Conservation (phyloP, 2,888 invertebrate species). For the Thymelicus acteon region DNA sequence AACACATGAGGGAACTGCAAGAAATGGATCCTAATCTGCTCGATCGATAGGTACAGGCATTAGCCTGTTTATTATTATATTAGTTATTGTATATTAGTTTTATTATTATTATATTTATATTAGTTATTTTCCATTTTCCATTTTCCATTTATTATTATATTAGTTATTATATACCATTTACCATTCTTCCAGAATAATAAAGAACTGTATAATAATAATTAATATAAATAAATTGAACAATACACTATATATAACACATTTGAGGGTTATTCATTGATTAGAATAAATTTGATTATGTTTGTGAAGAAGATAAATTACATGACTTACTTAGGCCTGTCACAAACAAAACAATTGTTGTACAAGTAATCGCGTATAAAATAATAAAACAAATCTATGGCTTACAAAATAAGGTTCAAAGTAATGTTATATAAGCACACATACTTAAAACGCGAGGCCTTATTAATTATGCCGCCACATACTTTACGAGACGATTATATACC, state of each 20-base stretch:
- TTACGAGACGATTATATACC: conserved; percentile 37
- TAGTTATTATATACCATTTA: too few relatives aligned
- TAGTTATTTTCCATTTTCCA: too few relatives aligned
- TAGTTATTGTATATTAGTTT: too few relatives aligned
- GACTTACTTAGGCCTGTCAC: conserved; percentile 15
- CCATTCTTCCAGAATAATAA: too few relatives aligned
- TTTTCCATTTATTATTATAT: too few relatives aligned
- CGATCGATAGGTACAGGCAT: too few relatives aligned
- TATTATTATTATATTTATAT: too few relatives aligned
- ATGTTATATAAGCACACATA: background rate
- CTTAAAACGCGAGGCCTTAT: conserved; percentile 25
- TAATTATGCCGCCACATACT: conserved; percentile 37
- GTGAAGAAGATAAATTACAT: conserved; percentile 31
- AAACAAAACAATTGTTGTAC: conserved; percentile 17
- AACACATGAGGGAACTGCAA: too few relatives aligned
- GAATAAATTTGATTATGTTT: conserved; percentile 15
- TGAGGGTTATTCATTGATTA: background rate
- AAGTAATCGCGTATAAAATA: background rate
- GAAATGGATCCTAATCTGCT: too few relatives aligned
- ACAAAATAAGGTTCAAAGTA: conserved; percentile 23
- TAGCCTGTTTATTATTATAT: too few relatives aligned
- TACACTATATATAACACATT: too few relatives aligned
- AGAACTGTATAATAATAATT: background rate
- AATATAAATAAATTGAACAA: background rate
- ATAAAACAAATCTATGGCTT: background rate